phyloP scores from a whole-genome alignment of 2,113 vertebrate species.

The Eulemur macaco region DNA sequence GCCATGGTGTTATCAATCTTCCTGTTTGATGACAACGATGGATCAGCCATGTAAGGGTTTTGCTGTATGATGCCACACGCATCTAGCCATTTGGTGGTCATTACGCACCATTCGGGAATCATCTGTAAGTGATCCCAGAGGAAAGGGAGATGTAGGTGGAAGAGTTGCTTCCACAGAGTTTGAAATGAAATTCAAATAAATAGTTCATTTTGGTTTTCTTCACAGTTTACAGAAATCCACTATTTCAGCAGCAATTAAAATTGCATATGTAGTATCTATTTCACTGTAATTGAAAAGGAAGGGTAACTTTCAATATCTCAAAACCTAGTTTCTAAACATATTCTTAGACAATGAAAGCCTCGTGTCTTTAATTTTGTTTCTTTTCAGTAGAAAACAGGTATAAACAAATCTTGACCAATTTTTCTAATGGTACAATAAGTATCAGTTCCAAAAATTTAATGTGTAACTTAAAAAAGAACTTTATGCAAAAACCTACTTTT shows the following conservation, averaged over 20 bases:
- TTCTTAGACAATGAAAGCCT: neutral
- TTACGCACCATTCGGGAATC: neutral
- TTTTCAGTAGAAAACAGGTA: neutral
- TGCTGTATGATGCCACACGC: neutral
- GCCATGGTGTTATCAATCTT: neutral
- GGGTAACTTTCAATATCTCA: neutral
- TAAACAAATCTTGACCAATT: neutral
- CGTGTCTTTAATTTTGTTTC: neutral
- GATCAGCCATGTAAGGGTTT: neutral
- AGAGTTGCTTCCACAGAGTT: neutral
- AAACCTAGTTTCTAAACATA: neutral
- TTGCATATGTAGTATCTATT: neutral
- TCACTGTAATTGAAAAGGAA: neutral
- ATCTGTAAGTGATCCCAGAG: neutral
- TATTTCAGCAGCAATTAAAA: neutral
- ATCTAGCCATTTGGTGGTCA: neutral
- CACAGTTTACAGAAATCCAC: neutral
- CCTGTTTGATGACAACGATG: no score
- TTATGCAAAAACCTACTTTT: neutral
- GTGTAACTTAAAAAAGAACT: neutral
- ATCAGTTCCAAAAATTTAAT: neutral
- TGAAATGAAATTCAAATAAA: conserved; percentile 6
- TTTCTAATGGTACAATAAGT: neutral
- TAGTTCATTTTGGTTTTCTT: neutral
- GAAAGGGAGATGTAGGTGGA: neutral